Percentiles rank a stretch among this genome's conserved stretches.
Conservation (phyloP, 2,113 vertebrate species). For the Dicaeum eximium region DNA sequence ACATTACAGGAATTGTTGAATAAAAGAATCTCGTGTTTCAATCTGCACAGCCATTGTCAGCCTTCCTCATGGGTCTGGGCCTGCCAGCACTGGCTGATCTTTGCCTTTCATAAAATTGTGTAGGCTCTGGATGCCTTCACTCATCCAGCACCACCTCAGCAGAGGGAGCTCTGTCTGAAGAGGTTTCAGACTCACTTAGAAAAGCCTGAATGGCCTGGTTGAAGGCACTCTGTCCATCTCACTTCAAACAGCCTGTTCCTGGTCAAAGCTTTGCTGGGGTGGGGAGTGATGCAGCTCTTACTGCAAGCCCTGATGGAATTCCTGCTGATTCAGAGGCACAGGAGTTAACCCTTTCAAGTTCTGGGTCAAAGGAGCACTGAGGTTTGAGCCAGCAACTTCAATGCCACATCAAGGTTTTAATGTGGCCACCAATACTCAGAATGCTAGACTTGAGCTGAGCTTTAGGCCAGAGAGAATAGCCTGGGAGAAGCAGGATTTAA, state of each 20-base stretch:
- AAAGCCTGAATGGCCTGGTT: not conserved
- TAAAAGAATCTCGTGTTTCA: not conserved
- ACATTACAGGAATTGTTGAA: not conserved
- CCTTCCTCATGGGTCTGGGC: not conserved
- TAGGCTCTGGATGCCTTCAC: not conserved
- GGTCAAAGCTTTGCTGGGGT: not conserved
- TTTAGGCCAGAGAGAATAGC: not conserved
- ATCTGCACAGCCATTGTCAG: not conserved
- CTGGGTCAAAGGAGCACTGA: not conserved
- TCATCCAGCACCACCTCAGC: not conserved
- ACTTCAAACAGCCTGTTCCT: not conserved
- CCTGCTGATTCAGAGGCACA: not conserved
- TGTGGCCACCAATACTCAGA: not conserved
- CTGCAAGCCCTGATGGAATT: not conserved
- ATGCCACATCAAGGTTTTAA: not conserved
- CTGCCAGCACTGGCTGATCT: not conserved
- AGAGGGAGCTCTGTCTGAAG: not conserved
- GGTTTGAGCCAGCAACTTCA: not conserved
- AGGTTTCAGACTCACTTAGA: not conserved
- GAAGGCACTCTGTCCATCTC: not conserved
- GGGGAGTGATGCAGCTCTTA: not conserved
- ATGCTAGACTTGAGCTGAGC: not conserved
- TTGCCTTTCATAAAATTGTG: not conserved
- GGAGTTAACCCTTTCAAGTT: conserved; percentile 39
- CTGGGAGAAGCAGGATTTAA: conserved; percentile 8